Percentiles rank a stretch among this genome's conserved stretches.
Conservation (phyloP, 2,113 vertebrate genomes). For the Sinocyclocheilus anophthalmus region DNA sequence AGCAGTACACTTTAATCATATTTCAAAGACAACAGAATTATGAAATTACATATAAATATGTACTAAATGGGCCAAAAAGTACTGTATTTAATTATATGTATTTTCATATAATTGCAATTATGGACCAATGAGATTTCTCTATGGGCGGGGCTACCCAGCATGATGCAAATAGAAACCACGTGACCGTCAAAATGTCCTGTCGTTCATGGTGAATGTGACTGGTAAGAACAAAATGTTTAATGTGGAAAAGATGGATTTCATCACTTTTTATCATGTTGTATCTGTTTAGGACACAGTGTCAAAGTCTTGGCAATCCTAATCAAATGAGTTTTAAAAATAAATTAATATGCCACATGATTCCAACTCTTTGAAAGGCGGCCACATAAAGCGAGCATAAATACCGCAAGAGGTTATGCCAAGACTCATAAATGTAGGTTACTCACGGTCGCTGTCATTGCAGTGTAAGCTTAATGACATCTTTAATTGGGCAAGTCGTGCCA, state of each 20-base stretch:
- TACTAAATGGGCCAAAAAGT: not conserved
- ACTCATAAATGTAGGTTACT: slow-evolving; percentile 70
- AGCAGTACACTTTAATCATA: not conserved
- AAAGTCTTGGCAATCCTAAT: slow-evolving; percentile 6
- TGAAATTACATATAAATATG: too few relatives aligned
- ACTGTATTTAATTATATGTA: not conserved
- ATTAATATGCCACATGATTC: slow-evolving; percentile 2
- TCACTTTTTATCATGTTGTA: not conserved
- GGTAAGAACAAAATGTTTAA: not conserved
- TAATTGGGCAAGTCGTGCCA: slow-evolving; percentile 72
- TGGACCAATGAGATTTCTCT: too few relatives aligned
- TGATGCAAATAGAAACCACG: too few relatives aligned
- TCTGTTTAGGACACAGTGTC: not conserved
- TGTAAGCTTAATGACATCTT: slow-evolving; percentile 69
- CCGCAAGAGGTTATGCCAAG: slow-evolving; percentile 64
- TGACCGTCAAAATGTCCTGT: not conserved
- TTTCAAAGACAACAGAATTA: too few relatives aligned
- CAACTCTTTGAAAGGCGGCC: slow-evolving; percentile 58
- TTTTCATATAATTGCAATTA: not conserved
- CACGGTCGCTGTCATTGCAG: slow-evolving; percentile 67
- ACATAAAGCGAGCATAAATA: slow-evolving; percentile 57
- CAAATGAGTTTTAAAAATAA: slow-evolving; percentile 7
- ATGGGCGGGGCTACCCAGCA: not conserved
- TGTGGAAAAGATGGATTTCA: not conserved
- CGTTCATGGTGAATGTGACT: not conserved